A percentile compares a stretch with the other conserved stretches of the same genome.
Conservation (phyloP, 2,888 invertebrate species). For the Phania funesta region DNA sequence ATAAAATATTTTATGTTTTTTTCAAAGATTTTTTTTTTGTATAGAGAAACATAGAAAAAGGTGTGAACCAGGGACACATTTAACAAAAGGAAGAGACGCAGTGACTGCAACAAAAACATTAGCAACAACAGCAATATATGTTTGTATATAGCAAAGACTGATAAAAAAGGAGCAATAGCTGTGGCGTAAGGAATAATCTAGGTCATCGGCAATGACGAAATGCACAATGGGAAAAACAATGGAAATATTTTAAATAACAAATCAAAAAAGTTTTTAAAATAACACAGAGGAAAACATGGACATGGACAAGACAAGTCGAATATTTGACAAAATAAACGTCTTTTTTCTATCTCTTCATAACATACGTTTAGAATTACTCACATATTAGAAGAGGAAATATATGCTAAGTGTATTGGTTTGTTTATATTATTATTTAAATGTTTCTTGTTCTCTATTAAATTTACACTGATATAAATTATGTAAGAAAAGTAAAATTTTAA, state of each 20-base stretch:
- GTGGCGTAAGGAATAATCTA: conserved; percentile 48
- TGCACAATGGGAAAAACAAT: conserved; percentile 24
- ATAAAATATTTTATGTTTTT: conserved; percentile 17
- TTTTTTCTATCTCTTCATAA: too few relatives aligned
- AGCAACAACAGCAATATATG: neutral
- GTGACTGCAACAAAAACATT: neutral
- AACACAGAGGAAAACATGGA: too few relatives aligned
- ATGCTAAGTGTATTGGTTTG: too few relatives aligned
- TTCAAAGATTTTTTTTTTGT: neutral
- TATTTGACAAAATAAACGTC: too few relatives aligned
- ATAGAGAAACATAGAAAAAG: conserved; percentile 16
- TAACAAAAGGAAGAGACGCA: conserved; percentile 23
- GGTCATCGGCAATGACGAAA: conserved; percentile 42
- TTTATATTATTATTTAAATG: too few relatives aligned
- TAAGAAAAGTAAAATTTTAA: too few relatives aligned
- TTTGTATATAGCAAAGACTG: conserved; percentile 5
- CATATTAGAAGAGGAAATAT: too few relatives aligned
- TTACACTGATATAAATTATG: too few relatives aligned
- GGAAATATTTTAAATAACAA: neutral
- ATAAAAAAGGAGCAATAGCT: conserved; percentile 31
- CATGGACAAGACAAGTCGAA: too few relatives aligned
- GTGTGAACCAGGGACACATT: conserved; percentile 45
- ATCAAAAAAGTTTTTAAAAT: too few relatives aligned
- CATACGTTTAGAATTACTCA: too few relatives aligned
- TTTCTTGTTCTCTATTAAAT: too few relatives aligned